Evolutionary conservation across 2,797 vertebrate species (phyloP).

Genomic region (Pangasius krempfi): DNA sequence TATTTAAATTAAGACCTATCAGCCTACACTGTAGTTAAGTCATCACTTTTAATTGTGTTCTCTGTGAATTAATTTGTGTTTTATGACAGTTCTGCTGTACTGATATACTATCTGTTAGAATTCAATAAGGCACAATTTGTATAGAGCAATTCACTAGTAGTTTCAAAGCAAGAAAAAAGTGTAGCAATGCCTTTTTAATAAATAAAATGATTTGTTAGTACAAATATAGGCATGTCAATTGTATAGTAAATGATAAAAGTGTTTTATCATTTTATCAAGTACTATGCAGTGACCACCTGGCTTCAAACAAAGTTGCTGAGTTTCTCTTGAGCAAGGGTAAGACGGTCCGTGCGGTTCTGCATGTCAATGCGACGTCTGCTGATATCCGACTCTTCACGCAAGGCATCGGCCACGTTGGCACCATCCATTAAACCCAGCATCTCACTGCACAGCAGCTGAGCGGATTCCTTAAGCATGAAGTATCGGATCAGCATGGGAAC

Average conservation of each 20-base stretch:
- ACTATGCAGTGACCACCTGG: not conserved
- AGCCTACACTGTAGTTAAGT: not conserved
- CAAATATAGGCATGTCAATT: not conserved
- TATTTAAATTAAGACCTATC: not conserved
- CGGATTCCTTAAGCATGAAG: constrained; percentile 66
- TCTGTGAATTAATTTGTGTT: not conserved
- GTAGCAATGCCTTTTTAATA: not conserved
- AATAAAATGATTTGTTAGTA: not conserved
- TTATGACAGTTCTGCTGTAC: not conserved
- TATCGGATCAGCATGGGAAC: constrained; percentile 75
- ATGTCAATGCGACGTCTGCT: constrained; percentile 34
- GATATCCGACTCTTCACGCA: constrained; percentile 39
- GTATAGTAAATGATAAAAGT: not conserved
- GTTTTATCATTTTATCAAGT: too few relatives aligned
- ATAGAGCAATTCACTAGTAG: not conserved
- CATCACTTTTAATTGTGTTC: not conserved
- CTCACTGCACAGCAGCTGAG: constrained; percentile 60
- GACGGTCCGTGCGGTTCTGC: constrained; percentile 36
- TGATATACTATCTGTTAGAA: not conserved
- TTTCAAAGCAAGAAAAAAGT: not conserved
- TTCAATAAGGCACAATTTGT: not conserved
- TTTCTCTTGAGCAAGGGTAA: constrained; percentile 37
- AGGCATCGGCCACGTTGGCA: constrained; percentile 51
- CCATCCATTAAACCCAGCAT: constrained; percentile 74
- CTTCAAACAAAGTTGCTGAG: constrained; percentile 35